These are phyloP conservation scores for Terebella lapidaria DNA, from an alignment of 2,888 invertebrate species.

Conservation along the genomic window DNA sequence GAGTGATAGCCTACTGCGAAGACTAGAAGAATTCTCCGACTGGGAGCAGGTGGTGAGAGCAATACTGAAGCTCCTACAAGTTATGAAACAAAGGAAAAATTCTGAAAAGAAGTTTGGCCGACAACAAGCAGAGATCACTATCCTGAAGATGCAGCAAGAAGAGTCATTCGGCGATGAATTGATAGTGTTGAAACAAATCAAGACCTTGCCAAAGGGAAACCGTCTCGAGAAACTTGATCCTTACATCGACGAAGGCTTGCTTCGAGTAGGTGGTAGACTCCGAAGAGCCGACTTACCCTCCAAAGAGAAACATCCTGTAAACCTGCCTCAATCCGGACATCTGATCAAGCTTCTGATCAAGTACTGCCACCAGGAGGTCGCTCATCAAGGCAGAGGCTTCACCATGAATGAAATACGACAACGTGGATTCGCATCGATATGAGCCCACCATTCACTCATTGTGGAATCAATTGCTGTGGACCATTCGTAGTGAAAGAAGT, in stretches of 20 bases:
- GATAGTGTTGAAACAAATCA: no score
- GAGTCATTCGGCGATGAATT: no score
- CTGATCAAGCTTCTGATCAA: slow-evolving; percentile 13
- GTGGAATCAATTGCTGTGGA: slow-evolving; percentile 32
- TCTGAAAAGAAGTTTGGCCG: no score
- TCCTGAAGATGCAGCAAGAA: no score
- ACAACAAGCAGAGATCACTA: no score
- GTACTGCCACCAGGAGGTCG: slow-evolving; percentile 22
- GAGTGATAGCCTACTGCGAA: not conserved
- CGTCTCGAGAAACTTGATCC: slow-evolving; percentile 13
- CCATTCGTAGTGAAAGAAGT: slow-evolving; percentile 28
- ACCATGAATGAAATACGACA: slow-evolving; percentile 23
- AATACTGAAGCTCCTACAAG: no score
- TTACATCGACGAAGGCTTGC: slow-evolving; percentile 18
- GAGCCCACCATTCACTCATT: slow-evolving; percentile 27
- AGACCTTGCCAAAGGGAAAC: no score
- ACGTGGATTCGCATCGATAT: slow-evolving; percentile 23
- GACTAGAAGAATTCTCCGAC: slow-evolving; percentile 9
- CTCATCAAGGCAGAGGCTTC: slow-evolving; percentile 26
- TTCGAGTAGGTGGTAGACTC: slow-evolving; percentile 19
- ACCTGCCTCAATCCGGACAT: slow-evolving; percentile 9
- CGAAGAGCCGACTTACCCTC: not conserved
- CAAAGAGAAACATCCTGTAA: slow-evolving; percentile 14
- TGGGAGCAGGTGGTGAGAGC: slow-evolving; percentile 5
- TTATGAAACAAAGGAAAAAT: no score